Percentiles rank a stretch among this genome's conserved stretches.
Evolutionary conservation across 2,797 vertebrate species (phyloP).

Genomic region (Enteromius afrohamiltoni): DNA sequence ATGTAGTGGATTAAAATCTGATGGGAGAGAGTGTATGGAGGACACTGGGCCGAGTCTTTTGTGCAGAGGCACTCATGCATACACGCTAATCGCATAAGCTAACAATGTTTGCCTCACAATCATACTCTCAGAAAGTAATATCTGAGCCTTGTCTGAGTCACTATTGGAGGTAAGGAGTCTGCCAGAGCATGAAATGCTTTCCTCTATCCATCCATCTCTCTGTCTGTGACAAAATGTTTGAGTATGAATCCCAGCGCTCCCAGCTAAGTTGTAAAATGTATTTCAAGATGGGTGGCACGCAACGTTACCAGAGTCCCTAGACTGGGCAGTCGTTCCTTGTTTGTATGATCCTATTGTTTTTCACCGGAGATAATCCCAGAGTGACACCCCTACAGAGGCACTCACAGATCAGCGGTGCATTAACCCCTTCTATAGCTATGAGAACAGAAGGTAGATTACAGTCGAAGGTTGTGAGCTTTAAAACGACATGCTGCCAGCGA

Average conservation of each 20-base stretch:
- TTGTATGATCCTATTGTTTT: conserved; percentile 56
- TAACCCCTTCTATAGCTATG: conserved; percentile 58
- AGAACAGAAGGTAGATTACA: not conserved
- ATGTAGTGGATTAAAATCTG: conserved; percentile 39
- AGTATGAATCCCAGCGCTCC: not conserved
- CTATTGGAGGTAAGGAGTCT: conserved; percentile 18
- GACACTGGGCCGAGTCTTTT: conserved; percentile 70
- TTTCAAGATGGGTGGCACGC: not conserved
- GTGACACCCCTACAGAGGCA: conserved; percentile 52
- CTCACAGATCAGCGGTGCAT: conserved; percentile 61
- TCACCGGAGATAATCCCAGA: conserved; percentile 61
- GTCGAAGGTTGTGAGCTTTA: conserved; percentile 52
- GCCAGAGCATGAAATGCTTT: not conserved
- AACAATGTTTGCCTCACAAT: conserved; percentile 19
- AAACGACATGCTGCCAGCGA: not conserved
- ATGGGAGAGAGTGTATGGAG: conserved; percentile 18
- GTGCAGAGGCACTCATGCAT: conserved; percentile 71
- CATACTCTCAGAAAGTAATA: conserved; percentile 32
- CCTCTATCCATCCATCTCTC: not conserved
- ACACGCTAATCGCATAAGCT: conserved; percentile 68
- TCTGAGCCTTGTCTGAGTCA: conserved; percentile 37
- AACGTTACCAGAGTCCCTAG: not conserved
- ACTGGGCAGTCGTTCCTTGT: conserved; percentile 13
- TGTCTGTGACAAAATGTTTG: not conserved
- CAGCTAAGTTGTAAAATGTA: conserved; percentile 12